Conservation (phyloP, 2,797 vertebrate genomes). For the Masticophis lateralis region DNA sequence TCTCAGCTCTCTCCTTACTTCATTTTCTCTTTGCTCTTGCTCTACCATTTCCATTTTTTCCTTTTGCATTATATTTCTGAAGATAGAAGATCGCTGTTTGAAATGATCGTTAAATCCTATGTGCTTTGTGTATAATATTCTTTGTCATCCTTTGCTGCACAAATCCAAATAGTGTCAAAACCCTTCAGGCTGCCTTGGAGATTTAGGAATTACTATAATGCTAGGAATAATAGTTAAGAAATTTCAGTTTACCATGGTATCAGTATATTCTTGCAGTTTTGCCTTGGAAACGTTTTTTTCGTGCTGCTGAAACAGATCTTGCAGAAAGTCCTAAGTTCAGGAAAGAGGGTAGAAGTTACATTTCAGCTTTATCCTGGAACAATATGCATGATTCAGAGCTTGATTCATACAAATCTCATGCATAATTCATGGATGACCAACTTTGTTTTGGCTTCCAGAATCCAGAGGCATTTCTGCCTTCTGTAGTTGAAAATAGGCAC, state of each 20-base stretch:
- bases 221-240: neutral
- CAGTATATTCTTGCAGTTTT: constrained; percentile 90
- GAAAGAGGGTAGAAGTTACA: constrained; percentile 4
- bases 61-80: neutral
- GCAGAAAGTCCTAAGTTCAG: constrained; percentile 81
- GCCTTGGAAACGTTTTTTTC: constrained; percentile 75
- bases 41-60: neutral
- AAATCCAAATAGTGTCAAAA: neutral
- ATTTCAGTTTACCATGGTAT: constrained; percentile 81
- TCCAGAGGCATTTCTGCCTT: neutral
- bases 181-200: neutral
- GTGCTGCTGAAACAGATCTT: constrained; percentile 86
- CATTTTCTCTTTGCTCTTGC: neutral
- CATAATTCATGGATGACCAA: neutral
- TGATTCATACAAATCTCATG: neutral
- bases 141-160: neutral
- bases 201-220: constrained; percentile 5
- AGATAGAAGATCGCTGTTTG: neutral
- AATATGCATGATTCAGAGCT: neutral
- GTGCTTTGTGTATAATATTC: neutral
- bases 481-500: neutral
- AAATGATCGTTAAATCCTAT: neutral
- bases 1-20: neutral
- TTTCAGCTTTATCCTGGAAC: neutral
- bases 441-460: neutral